Conservation (phyloP, 2,888 invertebrate genomes). For the Amphipoea oculea region DNA sequence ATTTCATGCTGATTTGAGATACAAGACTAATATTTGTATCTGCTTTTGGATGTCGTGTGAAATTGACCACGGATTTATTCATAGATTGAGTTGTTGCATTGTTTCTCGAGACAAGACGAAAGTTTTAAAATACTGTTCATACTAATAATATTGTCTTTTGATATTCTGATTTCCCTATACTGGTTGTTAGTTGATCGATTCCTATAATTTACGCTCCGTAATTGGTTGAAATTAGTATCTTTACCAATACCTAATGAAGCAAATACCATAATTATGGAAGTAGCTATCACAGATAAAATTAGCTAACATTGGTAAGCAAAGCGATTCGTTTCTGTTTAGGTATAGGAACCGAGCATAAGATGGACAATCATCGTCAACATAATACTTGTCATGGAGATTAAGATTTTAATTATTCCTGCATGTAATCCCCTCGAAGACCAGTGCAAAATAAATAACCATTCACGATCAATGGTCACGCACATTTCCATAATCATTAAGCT, state of each 20-base stretch:
- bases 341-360: not conserved
- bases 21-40: constrained; percentile 34
- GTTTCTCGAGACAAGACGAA: not conserved
- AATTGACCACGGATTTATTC: constrained; percentile 11
- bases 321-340: not conserved
- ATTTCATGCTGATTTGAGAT: constrained; percentile 31
- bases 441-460: not conserved
- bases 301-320: not conserved
- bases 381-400: not conserved
- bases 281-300: not conserved
- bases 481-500: not conserved
- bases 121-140: not conserved
- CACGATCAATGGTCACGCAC: not conserved
- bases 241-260: not conserved
- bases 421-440: not conserved
- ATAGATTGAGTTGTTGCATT: not conserved
- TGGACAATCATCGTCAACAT: not conserved
- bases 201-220: not conserved
- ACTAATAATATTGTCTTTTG: not conserved
- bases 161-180: not conserved
- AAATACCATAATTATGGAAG: not conserved
- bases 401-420: constrained; percentile 1
- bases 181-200: not conserved
- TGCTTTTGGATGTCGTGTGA: constrained; percentile 13
- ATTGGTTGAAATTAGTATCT: not conserved